These are phyloP conservation scores for Stichodactyla mertensii DNA, from an alignment of 64 coral and sea anemone genomes.

Conservation along the genomic window DNA sequence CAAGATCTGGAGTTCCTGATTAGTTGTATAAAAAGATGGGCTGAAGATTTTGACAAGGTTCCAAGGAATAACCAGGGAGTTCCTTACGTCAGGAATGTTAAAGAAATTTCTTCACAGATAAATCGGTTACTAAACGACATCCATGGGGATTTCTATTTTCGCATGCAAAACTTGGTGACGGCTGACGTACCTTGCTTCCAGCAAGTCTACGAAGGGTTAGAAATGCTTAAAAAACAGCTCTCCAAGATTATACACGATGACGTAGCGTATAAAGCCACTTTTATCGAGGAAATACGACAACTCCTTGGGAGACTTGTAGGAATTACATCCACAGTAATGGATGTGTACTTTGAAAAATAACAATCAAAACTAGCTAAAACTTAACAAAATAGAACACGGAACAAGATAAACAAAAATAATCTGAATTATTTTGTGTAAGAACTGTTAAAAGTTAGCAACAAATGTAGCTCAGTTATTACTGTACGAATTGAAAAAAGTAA, in stretches of 20 bases:
- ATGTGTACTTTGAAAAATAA: constrained; percentile 85
- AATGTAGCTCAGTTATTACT: background rate
- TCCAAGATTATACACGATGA: constrained; percentile 78
- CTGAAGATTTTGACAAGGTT: constrained; percentile 57
- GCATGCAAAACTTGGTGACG: constrained; percentile 85
- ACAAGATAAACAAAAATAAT: background rate
- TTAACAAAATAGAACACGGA: background rate
- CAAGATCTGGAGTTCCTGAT: constrained; percentile 67
- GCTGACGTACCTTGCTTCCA: constrained; percentile 90
- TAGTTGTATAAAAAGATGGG: constrained; percentile 62
- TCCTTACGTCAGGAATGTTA: constrained; percentile 79
- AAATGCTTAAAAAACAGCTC: constrained; percentile 82
- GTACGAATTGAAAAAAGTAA: background rate
- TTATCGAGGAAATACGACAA: constrained; percentile 91
- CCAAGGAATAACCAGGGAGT: constrained; percentile 83
- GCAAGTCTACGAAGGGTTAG: constrained; percentile 83
- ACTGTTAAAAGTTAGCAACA: background rate
- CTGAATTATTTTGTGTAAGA: background rate
- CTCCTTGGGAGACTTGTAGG: constrained; percentile 66
- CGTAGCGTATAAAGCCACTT: constrained; percentile 69
- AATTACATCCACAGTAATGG: constrained; percentile 67
- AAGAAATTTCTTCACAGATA: constrained; percentile 76
- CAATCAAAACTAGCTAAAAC: background rate
- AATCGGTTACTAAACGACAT: constrained; percentile 72
- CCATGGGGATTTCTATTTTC: constrained; percentile 88